Conservation (phyloP, 2,888 invertebrate genomes). For the Pantelozetes paolii region DNA sequence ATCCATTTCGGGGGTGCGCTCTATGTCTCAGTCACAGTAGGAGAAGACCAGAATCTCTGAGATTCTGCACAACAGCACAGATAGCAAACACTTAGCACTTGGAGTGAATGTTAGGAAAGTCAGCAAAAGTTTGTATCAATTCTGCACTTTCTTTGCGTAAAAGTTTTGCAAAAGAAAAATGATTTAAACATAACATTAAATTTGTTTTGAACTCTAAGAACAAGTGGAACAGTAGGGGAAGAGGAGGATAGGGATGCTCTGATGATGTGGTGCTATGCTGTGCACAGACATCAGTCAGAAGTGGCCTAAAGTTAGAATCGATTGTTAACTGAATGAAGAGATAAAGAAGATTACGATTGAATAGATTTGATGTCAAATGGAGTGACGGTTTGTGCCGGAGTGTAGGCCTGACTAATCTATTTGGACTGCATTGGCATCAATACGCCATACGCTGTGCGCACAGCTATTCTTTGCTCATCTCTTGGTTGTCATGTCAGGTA, state of each 20-base stretch:
- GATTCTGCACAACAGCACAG: conserved; percentile 6
- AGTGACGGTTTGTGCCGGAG: conserved; percentile 9
- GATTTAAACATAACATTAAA: background rate
- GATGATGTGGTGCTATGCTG: background rate
- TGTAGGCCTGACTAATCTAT: conserved; percentile 19
- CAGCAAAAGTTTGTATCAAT: background rate
- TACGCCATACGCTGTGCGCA: conserved; percentile 26
- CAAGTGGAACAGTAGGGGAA: background rate
- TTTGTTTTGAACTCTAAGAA: background rate
- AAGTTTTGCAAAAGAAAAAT: background rate
- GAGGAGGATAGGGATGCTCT: background rate
- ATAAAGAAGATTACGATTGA: conserved; percentile 10
- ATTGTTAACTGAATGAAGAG: conserved; percentile 26
- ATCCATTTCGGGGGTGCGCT: conserved; percentile 31
- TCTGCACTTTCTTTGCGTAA: background rate
- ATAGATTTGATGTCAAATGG: conserved; percentile 14
- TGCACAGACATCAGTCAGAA: background rate
- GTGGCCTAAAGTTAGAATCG: conserved; percentile 12
- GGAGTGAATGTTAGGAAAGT: background rate
- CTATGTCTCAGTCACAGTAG: conserved; percentile 20
- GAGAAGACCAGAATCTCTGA: background rate
- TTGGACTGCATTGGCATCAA: conserved; percentile 29
- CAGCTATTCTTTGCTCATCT: conserved; percentile 31
- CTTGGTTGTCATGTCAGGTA: conserved; percentile 33
- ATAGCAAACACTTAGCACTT: background rate